A percentile compares a stretch with the other conserved stretches of the same genome.
Evolutionary conservation across 2,888 invertebrate genomes (phyloP).

Genomic region (Euproctis similis): DNA sequence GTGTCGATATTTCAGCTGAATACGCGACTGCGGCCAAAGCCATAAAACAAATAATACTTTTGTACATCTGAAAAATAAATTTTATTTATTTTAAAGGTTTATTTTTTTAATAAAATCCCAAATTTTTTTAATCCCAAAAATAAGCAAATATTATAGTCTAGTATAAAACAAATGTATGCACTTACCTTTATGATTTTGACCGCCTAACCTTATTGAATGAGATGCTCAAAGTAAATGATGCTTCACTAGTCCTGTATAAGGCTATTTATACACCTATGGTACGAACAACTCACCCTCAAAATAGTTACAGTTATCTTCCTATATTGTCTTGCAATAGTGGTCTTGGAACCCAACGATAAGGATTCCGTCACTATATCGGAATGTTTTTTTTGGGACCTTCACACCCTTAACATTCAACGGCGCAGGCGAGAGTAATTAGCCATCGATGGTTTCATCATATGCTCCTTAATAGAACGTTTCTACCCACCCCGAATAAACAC

Average conservation of each 20-base stretch:
- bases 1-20: conserved; percentile 45
- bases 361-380: conserved; percentile 52
- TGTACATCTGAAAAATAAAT: conserved; percentile 48
- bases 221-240: conserved; percentile 32
- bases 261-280: conserved; percentile 44
- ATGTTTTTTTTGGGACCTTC: conserved; percentile 20
- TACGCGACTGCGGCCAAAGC: conserved; percentile 29
- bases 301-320: conserved; percentile 30
- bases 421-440: no score
- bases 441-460: no score
- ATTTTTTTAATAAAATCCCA: no score
- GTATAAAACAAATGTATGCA: no score
- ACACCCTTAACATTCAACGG: no score
- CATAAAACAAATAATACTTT: conserved; percentile 26
- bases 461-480: no score
- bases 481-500: no score
- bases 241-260: conserved; percentile 11
- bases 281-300: conserved; percentile 22
- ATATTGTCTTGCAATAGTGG: conserved; percentile 51
- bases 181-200: background rate
- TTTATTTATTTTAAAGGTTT: no score
- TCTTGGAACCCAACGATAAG: conserved; percentile 25
- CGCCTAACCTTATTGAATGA: conserved; percentile 13
- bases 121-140: no score
- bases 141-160: no score